A percentile compares a stretch with the other conserved stretches of the same genome.
These are phyloP conservation scores for Pangasius krempfi DNA, from an alignment of 2,797 vertebrate genomes.

Conservation along the genomic window DNA sequence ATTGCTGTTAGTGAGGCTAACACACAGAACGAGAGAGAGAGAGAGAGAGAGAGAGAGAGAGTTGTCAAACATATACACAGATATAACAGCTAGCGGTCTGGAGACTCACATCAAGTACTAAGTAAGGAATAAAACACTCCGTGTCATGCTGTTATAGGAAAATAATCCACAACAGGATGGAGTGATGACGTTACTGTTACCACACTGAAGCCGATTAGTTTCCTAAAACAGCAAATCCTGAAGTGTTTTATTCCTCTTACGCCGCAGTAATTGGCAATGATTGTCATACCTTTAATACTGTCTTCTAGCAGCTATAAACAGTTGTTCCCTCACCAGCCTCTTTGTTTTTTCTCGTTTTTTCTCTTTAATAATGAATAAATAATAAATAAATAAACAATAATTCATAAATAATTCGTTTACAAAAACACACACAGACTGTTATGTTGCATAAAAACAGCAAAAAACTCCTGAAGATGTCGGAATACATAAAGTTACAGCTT, in stretches of 20 bases:
- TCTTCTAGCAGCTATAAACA: no score
- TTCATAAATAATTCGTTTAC: no score
- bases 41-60: not conserved
- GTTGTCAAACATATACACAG: not conserved
- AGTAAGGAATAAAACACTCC: not conserved
- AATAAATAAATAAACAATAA: no score
- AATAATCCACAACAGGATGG: not conserved
- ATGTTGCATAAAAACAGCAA: no score
- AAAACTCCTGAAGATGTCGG: no score
- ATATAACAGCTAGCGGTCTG: not conserved
- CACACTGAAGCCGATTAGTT: not conserved
- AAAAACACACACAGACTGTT: no score
- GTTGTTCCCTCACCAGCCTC: no score
- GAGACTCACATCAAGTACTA: not conserved
- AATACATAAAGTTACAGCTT: not conserved
- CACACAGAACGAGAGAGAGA: not conserved
- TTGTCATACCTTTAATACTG: not conserved
- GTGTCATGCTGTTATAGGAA: not conserved
- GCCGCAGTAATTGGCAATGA: not conserved
- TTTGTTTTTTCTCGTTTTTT: no score
- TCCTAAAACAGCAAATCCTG: not conserved
- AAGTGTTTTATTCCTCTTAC: not conserved
- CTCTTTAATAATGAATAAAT: no score
- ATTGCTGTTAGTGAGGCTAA: constrained; percentile 24
- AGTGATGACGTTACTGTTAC: not conserved